Percentiles rank a stretch among this genome's conserved stretches.
Evolutionary conservation across 2,113 vertebrate genomes (phyloP).

Genomic region (Sander lucioperca): DNA sequence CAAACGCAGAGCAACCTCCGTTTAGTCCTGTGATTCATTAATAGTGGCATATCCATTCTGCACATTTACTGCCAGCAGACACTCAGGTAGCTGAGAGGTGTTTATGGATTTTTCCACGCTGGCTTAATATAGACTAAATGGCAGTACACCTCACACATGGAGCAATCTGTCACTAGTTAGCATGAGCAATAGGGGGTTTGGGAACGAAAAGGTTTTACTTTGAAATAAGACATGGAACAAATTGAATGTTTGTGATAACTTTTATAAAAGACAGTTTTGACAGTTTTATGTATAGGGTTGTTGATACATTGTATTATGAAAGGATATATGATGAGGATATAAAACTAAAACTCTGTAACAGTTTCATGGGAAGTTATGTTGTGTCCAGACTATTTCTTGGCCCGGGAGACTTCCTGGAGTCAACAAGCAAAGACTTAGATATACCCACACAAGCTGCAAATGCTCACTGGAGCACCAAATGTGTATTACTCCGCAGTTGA

Average conservation of each 20-base stretch:
- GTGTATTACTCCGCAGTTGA: too few species aligned
- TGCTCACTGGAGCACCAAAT: too few species aligned
- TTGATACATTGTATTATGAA: too few species aligned
- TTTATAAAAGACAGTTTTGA: not conserved
- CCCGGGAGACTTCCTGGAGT: too few species aligned
- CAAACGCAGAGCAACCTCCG: not conserved
- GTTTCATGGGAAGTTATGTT: too few species aligned
- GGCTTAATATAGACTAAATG: constrained; percentile 30
- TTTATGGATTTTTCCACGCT: constrained; percentile 41
- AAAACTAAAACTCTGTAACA: too few species aligned
- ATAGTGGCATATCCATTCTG: constrained; percentile 49
- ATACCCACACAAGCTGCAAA: too few species aligned
- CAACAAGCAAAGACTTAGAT: too few species aligned
- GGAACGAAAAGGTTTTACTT: not conserved
- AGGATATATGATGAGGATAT: too few species aligned
- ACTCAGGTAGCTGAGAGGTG: constrained; percentile 29
- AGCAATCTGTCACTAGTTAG: not conserved
- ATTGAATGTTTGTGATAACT: not conserved
- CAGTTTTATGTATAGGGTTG: too few species aligned
- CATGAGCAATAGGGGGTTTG: not conserved
- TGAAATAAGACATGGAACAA: not conserved
- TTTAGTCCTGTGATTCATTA: constrained; percentile 55
- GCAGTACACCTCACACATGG: not conserved
- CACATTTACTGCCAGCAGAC: constrained; percentile 32
- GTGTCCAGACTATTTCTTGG: too few species aligned